These are phyloP conservation scores for Stichopus chloronotus DNA, from an alignment of 35 echinoderm and acorn worm species.

Conservation along the genomic window DNA sequence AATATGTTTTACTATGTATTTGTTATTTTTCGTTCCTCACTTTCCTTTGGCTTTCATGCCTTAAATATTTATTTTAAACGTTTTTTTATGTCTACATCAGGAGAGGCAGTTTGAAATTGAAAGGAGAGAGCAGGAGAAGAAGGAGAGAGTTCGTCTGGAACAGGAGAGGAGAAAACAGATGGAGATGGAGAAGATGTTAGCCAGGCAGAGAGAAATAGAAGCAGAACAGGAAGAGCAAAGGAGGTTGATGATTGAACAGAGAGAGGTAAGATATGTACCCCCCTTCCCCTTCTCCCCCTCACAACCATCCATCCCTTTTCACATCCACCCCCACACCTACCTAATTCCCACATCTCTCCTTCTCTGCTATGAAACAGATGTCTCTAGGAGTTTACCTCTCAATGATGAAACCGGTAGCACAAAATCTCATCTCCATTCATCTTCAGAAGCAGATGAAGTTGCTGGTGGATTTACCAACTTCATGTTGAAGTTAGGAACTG, in stretches of 20 bases:
- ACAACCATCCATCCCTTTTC: neutral
- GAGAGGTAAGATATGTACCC: constrained; percentile 71
- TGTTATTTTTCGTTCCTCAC: no score
- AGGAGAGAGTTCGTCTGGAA: constrained; percentile 89
- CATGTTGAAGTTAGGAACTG: no score
- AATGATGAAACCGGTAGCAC: no score
- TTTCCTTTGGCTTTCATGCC: no score
- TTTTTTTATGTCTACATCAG: constrained; percentile 3
- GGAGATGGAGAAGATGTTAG: constrained; percentile 91
- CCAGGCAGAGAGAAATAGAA: constrained; percentile 88
- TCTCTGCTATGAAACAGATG: neutral
- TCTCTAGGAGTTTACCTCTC: no score
- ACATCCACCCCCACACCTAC: neutral
- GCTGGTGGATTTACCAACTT: no score
- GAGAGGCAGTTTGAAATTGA: constrained; percentile 67
- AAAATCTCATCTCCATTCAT: no score
- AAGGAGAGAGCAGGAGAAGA: constrained; percentile 85
- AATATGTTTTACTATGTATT: no score
- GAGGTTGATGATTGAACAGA: constrained; percentile 82
- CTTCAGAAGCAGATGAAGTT: no score
- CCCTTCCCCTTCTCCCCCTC: neutral
- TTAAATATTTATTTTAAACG: neutral
- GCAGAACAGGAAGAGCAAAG: constrained; percentile 95
- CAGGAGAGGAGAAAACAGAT: constrained; percentile 95
- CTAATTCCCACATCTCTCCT: neutral